phyloP scores from a whole-genome alignment of 2,888 invertebrate species.

The Petrolisthes manimaculis region DNA sequence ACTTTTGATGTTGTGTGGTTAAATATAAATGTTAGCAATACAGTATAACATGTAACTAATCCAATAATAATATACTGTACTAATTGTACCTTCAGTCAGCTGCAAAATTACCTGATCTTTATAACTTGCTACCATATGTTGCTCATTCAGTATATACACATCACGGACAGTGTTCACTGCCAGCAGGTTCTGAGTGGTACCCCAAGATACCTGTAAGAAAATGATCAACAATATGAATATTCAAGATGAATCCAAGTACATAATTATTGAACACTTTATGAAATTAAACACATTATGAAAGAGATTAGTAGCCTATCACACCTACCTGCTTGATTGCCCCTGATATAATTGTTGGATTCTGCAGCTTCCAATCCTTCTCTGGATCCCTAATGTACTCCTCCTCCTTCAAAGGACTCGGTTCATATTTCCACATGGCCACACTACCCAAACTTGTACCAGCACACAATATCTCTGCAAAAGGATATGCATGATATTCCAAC shows the following conservation, averaged over 20 bases:
- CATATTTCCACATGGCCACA: slow-evolving; percentile 84
- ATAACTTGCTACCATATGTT: slow-evolving; percentile 79
- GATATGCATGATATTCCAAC: no score
- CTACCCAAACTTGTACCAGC: slow-evolving; percentile 92
- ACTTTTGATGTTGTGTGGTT: no score
- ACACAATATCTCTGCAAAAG: slow-evolving; percentile 71
- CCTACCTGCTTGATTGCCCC: slow-evolving; percentile 68
- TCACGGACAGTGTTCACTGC: slow-evolving; percentile 84
- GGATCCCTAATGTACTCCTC: slow-evolving; percentile 73
- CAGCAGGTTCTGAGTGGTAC: slow-evolving; percentile 79
- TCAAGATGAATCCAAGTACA: no score
- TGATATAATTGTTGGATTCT: slow-evolving; percentile 74
- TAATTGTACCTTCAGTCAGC: background rate
- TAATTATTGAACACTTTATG: background rate
- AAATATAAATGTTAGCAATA: no score
- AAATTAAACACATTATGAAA: background rate
- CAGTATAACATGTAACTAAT: background rate
- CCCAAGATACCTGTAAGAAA: slow-evolving; percentile 77
- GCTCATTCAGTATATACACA: slow-evolving; percentile 89
- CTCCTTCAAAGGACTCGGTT: slow-evolving; percentile 66
- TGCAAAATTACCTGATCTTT: slow-evolving; percentile 75
- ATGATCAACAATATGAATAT: no score
- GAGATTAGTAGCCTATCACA: background rate
- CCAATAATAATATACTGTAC: background rate
- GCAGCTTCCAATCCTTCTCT: slow-evolving; percentile 86